Percentiles rank a stretch among this genome's conserved stretches.
Evolutionary conservation across 2,888 invertebrate species (phyloP).

Genomic region (Rhyacophila evoluta): DNA sequence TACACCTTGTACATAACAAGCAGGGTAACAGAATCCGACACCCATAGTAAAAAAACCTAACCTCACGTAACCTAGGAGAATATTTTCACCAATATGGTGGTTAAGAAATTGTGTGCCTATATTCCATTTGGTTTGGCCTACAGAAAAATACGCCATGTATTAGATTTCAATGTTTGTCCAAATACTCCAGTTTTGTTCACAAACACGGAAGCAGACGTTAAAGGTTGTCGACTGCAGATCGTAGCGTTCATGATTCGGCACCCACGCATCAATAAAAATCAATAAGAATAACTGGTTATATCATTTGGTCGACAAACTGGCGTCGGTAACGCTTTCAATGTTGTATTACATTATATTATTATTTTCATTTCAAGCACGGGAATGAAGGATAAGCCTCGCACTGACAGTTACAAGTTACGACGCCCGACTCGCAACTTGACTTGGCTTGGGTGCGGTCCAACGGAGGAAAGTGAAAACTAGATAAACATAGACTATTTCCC

Average conservation of each 20-base stretch:
- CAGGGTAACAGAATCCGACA: too few species aligned
- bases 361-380: not conserved
- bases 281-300: conserved; percentile 36
- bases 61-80: too few species aligned
- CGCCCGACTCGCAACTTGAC: not conserved
- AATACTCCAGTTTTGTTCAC: too few species aligned
- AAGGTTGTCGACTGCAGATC: conserved; percentile 19
- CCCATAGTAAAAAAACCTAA: too few species aligned
- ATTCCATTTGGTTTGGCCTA: too few species aligned
- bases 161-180: too few species aligned
- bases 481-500: not conserved
- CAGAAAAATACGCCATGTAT: too few species aligned
- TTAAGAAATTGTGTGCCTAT: too few species aligned
- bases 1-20: too few species aligned
- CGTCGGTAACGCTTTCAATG: conserved; percentile 14
- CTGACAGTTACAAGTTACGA: not conserved
- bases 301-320: conserved; percentile 20
- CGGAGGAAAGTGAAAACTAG: conserved; percentile 18
- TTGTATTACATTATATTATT: conserved; percentile 21
- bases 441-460: conserved; percentile 6
- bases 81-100: too few species aligned
- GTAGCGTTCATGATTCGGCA: conserved; percentile 3
- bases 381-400: not conserved
- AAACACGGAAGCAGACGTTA: not conserved
- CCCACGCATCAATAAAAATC: conserved; percentile 37